phyloP scores from a whole-genome alignment of 2,797 vertebrate species.

The Echeneis naucrates region DNA sequence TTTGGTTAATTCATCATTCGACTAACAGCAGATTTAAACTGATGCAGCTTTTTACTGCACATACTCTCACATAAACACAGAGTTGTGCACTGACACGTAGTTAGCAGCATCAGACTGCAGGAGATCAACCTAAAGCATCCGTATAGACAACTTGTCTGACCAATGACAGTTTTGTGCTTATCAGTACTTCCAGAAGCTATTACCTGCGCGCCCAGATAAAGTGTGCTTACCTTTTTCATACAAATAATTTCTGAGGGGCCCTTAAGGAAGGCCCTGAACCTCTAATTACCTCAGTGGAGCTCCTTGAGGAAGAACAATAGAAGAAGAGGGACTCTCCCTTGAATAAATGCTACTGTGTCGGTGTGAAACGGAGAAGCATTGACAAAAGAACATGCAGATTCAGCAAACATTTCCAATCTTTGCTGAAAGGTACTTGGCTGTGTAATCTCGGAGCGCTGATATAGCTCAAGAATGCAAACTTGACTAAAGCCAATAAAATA shows the following conservation, averaged over 20 bases:
- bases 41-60: neutral
- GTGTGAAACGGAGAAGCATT: slow-evolving; percentile 21
- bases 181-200: slow-evolving; percentile 32
- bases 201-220: slow-evolving; percentile 33
- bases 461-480: slow-evolving; percentile 39
- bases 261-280: slow-evolving; percentile 57
- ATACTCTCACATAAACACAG: neutral
- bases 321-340: neutral
- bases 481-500: slow-evolving; percentile 40
- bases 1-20: neutral
- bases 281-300: slow-evolving; percentile 61
- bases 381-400: slow-evolving; percentile 57
- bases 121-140: slow-evolving; percentile 32
- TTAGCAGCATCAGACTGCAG: slow-evolving; percentile 10
- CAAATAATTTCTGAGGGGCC: slow-evolving; percentile 55
- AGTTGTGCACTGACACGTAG: neutral
- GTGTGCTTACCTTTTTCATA: slow-evolving; percentile 51
- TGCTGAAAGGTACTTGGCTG: slow-evolving; percentile 19
- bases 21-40: neutral
- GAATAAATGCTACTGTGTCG: slow-evolving; percentile 1
- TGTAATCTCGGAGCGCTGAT: slow-evolving; percentile 24
- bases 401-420: slow-evolving; percentile 46
- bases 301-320: slow-evolving; percentile 50
- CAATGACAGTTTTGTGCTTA: slow-evolving; percentile 37
- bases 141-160: neutral